Base-by-base conservation (phyloP, 2,113 vertebrate species). In the Petrocephalus microphthalmus region DNA sequence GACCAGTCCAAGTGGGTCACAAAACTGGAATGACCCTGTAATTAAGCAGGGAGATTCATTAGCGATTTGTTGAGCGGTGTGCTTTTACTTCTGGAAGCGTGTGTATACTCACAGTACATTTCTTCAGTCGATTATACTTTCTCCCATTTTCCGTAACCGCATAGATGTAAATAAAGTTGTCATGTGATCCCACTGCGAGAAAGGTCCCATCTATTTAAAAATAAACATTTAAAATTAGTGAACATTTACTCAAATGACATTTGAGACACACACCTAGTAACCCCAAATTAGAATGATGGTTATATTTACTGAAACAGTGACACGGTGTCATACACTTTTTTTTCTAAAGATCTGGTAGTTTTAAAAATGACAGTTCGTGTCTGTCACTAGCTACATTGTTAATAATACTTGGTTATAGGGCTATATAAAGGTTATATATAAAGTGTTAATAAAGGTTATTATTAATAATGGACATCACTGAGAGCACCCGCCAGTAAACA, bases 161-260 rank as follows among this genome's bases (percentile, higher is more conserved):
- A 81, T 98, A 97, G 92, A 98, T 94, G 95, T 98, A 98, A 94
- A 97, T 95, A 93, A 97, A 96, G 95, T 98, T 98, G 92, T 98
- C 97, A 71, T 98, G 96, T 89, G 97, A 98, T 13, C 93, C 94
- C 2, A 97, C 93, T 0, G 96, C 96, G 91, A 97, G 92, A 91
- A 95, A 95, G 85, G 94, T 94, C 3, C 96, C 95, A 82, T 96
- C 95, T 97, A 57, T 71, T 20, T 42, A 64, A 45, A 64, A 37
- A 81, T 37, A 42, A 81, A 7, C 47, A 49, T 71, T 51, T 56
- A 33, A 2, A 53, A 54, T 83, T 22, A 49, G 81, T 83, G 37
- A 47, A 83, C 4, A n/a, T 85, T 8, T 17, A 85, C 84, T 53
- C 10, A n/a, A 56, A 33, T 37, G 52, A 56, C 7, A 84, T 10